A percentile compares a stretch with the other conserved stretches of the same genome.
Conservation (phyloP, 2,797 vertebrate species). For the Sebastes wilsoni region DNA sequence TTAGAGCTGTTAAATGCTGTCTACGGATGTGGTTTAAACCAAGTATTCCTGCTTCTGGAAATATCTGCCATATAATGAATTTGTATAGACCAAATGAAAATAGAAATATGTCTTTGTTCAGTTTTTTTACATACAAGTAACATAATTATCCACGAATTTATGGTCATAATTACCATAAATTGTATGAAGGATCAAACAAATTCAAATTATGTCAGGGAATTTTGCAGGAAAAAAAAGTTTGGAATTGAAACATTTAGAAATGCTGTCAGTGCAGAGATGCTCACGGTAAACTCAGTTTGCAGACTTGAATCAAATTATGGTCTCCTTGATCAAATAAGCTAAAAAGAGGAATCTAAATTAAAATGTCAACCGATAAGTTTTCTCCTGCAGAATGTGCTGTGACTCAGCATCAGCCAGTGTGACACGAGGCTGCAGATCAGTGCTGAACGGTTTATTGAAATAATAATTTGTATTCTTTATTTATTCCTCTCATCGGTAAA, state of each 20-base stretch:
- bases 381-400: background rate
- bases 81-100: background rate
- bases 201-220: background rate
- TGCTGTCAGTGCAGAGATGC: background rate
- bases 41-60: background rate
- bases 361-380: slow-evolving; percentile 23
- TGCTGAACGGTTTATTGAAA: background rate
- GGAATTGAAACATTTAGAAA: background rate
- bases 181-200: background rate
- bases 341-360: background rate
- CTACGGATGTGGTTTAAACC: background rate
- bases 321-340: slow-evolving; percentile 29
- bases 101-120: background rate
- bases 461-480: background rate
- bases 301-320: slow-evolving; percentile 26
- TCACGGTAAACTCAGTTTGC: background rate
- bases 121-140: background rate
- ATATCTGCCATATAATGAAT: background rate
- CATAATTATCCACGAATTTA: background rate
- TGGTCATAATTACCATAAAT: background rate
- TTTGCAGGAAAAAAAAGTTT: background rate
- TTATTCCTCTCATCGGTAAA: background rate
- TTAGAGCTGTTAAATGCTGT: background rate
- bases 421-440: background rate
- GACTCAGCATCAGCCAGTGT: background rate